Evolutionary conservation across 2,113 vertebrate genomes (phyloP).

Genomic region (Embiotoca jacksoni): DNA sequence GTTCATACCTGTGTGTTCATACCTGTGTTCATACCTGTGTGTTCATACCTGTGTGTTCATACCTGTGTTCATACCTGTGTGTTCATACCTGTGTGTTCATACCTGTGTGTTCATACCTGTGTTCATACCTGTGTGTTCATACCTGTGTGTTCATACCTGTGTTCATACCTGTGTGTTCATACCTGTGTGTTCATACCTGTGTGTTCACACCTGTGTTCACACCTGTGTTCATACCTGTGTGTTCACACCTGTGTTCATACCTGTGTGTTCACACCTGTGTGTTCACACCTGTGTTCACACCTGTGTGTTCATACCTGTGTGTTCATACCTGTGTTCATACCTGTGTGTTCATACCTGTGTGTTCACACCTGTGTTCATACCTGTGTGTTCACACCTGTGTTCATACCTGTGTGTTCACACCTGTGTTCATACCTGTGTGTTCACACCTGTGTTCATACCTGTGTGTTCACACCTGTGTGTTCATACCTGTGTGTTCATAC

Average conservation of each 20-base stretch:
- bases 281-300: too few species aligned
- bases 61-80: constrained; percentile 13
- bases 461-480: background rate
- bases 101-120: too few species aligned
- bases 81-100: constrained; percentile 83
- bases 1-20: too few species aligned
- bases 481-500: background rate
- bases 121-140: background rate
- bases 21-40: background rate
- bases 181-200: constrained; percentile 81
- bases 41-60: background rate
- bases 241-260: constrained; percentile 61
- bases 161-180: constrained; percentile 6
- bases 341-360: constrained; percentile 80
- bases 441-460: constrained; percentile 7
- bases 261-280: too few species aligned
- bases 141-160: background rate
- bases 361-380: constrained; percentile 35
- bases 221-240: background rate
- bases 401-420: background rate
- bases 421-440: constrained; percentile 81
- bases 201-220: background rate
- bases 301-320: background rate
- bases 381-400: background rate
- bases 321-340: background rate